Percentiles rank a stretch among this genome's conserved stretches.
Conservation (phyloP, 2,888 invertebrate species). For the Megalurothrips usitatus region DNA sequence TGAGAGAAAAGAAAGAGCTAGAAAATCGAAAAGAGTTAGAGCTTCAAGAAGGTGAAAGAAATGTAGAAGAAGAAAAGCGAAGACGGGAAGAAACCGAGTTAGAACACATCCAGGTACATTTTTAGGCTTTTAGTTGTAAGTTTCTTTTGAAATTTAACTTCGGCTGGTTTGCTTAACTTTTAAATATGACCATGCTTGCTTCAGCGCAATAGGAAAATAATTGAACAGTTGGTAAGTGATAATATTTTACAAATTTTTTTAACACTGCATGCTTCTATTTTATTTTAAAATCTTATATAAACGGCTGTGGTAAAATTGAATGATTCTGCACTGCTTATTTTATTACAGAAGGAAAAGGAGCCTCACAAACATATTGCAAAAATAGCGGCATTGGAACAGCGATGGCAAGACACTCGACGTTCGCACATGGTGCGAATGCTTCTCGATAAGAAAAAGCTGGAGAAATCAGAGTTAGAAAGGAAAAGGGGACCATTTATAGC, state of each 20-base stretch:
- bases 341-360: neutral
- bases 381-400: neutral
- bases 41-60: neutral
- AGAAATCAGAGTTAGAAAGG: neutral
- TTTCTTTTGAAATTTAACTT: neutral
- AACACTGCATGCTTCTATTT: no score
- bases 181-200: neutral
- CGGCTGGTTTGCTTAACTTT: neutral
- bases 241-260: neutral
- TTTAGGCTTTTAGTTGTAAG: neutral
- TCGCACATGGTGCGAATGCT: neutral
- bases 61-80: neutral
- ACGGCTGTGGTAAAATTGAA: no score
- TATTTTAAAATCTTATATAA: no score
- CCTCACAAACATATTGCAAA: neutral
- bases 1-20: neutral
- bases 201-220: slow-evolving; percentile 8
- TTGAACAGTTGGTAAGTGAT: neutral
- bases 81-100: neutral
- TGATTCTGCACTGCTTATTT: neutral
- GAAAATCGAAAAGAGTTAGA: slow-evolving; percentile 8
- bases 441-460: neutral
- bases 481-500: neutral
- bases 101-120: neutral
- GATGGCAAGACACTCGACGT: neutral